phyloP scores from a whole-genome alignment of 1,140 invertebrate species.

The Anoplophora glabripennis region DNA sequence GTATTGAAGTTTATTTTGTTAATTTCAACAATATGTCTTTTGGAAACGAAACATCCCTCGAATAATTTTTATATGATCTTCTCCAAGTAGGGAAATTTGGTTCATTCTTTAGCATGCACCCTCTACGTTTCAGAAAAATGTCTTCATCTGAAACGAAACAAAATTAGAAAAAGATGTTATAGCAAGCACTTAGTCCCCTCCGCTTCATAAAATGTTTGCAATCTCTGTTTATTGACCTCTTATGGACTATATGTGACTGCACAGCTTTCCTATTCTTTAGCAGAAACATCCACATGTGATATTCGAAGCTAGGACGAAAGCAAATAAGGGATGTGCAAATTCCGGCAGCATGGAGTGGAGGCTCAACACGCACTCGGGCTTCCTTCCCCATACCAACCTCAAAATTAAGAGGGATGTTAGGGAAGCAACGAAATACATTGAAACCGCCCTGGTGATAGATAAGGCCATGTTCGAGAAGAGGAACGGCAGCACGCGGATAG shows the following conservation, averaged over 20 bases:
- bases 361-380: constrained; percentile 56
- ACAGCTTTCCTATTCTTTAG: constrained; percentile 67
- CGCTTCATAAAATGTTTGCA: too few relatives aligned
- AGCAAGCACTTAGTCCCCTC: too few relatives aligned
- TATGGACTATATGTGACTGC: constrained; percentile 41
- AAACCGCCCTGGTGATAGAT: constrained; percentile 88
- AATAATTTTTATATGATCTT: too few relatives aligned
- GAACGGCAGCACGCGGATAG: constrained; percentile 82
- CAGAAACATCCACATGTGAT: constrained; percentile 96
- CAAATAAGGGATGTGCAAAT: constrained; percentile 85
- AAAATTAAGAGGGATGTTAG: constrained; percentile 70
- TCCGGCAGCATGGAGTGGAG: constrained; percentile 73
- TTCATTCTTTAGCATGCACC: too few relatives aligned
- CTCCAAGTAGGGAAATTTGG: too few relatives aligned
- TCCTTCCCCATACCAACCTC: constrained; percentile 31
- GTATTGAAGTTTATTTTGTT: too few relatives aligned
- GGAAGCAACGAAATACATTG: constrained; percentile 87
- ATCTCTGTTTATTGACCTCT: too few relatives aligned
- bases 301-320: constrained; percentile 84
- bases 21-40: too few relatives aligned
- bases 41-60: too few relatives aligned
- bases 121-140: too few relatives aligned
- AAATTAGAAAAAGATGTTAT: too few relatives aligned
- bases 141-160: too few relatives aligned
- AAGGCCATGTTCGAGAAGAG: constrained; percentile 92